Percentiles rank a stretch among this genome's conserved stretches.
These are phyloP conservation scores for Genyomyrus donnyi DNA, from an alignment of 2,113 vertebrate genomes.

Conservation along the genomic window DNA sequence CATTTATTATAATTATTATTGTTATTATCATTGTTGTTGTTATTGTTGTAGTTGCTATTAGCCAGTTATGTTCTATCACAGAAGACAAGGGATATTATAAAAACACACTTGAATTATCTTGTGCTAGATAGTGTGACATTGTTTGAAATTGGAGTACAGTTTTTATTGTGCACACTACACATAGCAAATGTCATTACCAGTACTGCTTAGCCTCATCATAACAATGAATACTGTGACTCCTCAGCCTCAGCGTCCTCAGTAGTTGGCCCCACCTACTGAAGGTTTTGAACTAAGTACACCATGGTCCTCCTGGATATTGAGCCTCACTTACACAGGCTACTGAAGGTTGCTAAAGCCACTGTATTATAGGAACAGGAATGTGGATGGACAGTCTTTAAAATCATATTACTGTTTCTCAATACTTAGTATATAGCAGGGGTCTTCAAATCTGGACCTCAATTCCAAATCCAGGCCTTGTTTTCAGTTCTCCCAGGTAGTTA, in stretches of 20 bases:
- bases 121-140: neutral
- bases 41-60: neutral
- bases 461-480: no score
- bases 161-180: neutral
- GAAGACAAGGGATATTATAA: neutral
- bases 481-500: no score
- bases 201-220: neutral
- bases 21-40: neutral
- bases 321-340: neutral
- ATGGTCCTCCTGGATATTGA: neutral
- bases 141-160: neutral
- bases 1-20: neutral
- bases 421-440: neutral
- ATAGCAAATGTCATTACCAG: neutral
- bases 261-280: neutral
- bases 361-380: neutral
- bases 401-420: neutral
- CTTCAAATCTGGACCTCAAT: no score
- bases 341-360: neutral
- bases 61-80: neutral
- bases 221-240: neutral
- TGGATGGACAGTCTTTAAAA: neutral
- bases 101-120: neutral
- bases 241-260: neutral
- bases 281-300: neutral